A percentile compares a stretch with the other conserved stretches of the same genome.
Evolutionary conservation across 2,797 vertebrate genomes (phyloP).

Genomic region (Prunella strophiata): DNA sequence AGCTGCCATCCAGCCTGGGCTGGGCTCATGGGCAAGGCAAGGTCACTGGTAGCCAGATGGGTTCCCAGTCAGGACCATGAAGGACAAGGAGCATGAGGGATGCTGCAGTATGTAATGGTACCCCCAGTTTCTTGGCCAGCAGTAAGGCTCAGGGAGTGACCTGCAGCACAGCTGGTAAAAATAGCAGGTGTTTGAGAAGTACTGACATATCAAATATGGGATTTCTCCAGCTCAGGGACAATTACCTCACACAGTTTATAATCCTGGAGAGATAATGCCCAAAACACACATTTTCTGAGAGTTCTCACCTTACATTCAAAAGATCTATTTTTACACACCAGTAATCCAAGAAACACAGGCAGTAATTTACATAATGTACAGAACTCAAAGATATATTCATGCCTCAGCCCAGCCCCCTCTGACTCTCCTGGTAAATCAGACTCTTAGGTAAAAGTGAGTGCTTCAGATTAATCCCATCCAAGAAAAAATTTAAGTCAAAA

Average conservation of each 20-base stretch:
- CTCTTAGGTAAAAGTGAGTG: background rate
- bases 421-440: background rate
- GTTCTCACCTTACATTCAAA: background rate
- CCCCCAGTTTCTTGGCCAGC: background rate
- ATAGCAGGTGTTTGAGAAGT: background rate
- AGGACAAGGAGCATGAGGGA: background rate
- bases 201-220: background rate
- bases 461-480: background rate
- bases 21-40: accelerated
- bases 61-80: background rate
- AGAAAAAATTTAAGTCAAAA: background rate
- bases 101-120: no score
- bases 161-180: background rate
- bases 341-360: background rate
- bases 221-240: background rate
- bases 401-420: background rate
- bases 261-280: background rate
- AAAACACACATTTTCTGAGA: background rate
- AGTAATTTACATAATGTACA: background rate
- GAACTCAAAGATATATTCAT: background rate
- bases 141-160: background rate
- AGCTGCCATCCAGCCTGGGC: accelerated
- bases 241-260: background rate
- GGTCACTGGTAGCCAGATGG: background rate
- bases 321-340: background rate